Conservation (phyloP, 2,888 invertebrate species). For the Dicycla oo region DNA sequence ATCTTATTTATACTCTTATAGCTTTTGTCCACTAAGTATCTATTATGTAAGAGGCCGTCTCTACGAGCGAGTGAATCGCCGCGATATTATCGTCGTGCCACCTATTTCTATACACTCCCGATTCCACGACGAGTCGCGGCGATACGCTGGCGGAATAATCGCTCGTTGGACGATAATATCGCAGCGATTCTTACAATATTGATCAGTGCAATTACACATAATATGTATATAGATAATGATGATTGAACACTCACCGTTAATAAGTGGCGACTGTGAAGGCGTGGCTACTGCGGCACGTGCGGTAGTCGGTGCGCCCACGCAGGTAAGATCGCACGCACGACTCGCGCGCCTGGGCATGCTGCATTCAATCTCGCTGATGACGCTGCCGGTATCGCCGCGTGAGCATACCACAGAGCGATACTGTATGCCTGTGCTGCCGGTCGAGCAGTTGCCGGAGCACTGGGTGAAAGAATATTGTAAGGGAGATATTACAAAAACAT, state of each 20-base stretch:
- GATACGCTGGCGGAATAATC: no score
- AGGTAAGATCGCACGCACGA: constrained; percentile 72
- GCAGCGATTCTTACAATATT: no score
- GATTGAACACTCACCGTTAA: constrained; percentile 16
- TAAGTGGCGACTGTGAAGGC: not conserved
- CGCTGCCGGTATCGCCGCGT: constrained; percentile 71
- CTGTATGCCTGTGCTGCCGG: constrained; percentile 78
- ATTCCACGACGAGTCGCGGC: no score
- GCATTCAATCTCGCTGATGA: constrained; percentile 79
- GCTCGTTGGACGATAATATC: no score
- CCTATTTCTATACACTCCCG: no score
- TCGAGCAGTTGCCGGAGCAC: constrained; percentile 83
- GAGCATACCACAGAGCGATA: constrained; percentile 88
- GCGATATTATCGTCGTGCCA: no score
- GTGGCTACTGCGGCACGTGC: constrained; percentile 15
- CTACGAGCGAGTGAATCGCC: no score
- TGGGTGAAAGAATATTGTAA: not conserved
- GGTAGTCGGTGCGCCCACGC: constrained; percentile 67
- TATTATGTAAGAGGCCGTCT: no score
- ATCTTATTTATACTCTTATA: no score
- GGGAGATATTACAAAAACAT: not conserved
- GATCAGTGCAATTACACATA: no score
- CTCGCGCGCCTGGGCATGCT: constrained; percentile 78
- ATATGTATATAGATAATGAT: no score
- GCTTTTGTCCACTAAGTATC: no score